Percentiles rank a stretch among this genome's conserved stretches.
These are phyloP conservation scores for Metellina segmentata DNA, from an alignment of 2,888 invertebrate species.

Conservation along the genomic window DNA sequence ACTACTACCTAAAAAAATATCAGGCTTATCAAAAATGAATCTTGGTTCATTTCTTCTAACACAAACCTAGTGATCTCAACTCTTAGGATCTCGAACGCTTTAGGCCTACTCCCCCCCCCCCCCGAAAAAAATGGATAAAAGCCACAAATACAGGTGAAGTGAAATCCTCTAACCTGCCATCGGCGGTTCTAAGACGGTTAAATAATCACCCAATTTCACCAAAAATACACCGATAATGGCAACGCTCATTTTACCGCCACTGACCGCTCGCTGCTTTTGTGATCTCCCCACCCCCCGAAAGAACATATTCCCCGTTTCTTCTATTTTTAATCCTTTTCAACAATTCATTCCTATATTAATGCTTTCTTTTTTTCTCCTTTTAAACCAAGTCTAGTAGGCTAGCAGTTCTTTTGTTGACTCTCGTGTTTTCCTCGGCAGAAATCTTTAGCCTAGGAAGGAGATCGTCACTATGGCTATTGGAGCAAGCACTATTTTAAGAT, in stretches of 20 bases:
- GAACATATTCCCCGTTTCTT: neutral
- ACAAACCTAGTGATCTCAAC: no score
- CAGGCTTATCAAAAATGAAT: no score
- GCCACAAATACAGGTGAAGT: no score
- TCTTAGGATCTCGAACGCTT: no score
- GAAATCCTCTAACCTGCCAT: no score
- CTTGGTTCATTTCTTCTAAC: no score
- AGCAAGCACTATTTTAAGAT: neutral
- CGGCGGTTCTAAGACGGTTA: neutral
- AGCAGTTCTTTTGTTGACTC: neutral
- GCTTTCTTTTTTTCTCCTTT: no score
- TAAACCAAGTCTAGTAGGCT: no score
- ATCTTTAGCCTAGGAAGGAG: neutral
- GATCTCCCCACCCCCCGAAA: neutral
- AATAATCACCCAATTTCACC: neutral
- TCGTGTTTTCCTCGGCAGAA: neutral
- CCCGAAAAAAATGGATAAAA: no score
- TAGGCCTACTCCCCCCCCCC: no score
- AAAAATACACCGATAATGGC: neutral
- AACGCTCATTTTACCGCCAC: neutral
- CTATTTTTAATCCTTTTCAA: neutral
- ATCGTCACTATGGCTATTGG: neutral
- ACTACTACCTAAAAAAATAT: no score
- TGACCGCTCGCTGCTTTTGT: neutral
- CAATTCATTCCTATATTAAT: neutral